Conservation (phyloP, 2,113 vertebrate species). For the Gobius niger region DNA sequence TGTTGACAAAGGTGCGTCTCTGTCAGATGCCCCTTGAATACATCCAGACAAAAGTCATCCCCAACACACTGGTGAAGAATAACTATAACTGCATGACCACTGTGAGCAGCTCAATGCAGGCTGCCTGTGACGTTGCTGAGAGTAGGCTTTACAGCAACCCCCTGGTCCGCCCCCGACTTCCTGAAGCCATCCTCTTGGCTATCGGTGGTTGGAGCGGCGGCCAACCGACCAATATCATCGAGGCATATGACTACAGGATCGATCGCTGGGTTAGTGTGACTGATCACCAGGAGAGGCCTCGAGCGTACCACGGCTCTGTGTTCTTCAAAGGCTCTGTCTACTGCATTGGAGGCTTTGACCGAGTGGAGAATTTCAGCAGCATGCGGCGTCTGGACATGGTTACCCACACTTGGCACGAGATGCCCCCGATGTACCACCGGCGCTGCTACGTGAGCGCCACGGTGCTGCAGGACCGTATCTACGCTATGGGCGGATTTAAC, state of each 20-base stretch:
- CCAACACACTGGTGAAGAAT: conserved; percentile 20
- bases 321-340: conserved; percentile 38
- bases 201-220: conserved; percentile 29
- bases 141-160: neutral
- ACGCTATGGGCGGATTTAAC: conserved; percentile 35
- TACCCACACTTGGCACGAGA: conserved; percentile 30
- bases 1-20: conserved; percentile 32
- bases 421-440: conserved; percentile 27
- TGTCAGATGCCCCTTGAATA: neutral
- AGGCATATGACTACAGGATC: conserved; percentile 15
- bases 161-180: conserved; percentile 8
- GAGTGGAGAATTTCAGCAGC: conserved; percentile 12
- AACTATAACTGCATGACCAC: neutral
- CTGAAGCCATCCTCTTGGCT: conserved; percentile 36
- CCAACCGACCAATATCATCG: neutral
- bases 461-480: conserved; percentile 12
- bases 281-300: neutral
- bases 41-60: neutral
- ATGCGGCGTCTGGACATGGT: conserved; percentile 23
- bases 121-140: accelerated
- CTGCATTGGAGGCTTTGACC: conserved; percentile 45
- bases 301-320: conserved; percentile 39
- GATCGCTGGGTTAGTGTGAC: conserved; percentile 11
- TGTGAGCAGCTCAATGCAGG: accelerated
- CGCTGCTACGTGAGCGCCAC: conserved; percentile 51